phyloP scores from a whole-genome alignment of 1,140 invertebrate species.

The Nebria ingens region DNA sequence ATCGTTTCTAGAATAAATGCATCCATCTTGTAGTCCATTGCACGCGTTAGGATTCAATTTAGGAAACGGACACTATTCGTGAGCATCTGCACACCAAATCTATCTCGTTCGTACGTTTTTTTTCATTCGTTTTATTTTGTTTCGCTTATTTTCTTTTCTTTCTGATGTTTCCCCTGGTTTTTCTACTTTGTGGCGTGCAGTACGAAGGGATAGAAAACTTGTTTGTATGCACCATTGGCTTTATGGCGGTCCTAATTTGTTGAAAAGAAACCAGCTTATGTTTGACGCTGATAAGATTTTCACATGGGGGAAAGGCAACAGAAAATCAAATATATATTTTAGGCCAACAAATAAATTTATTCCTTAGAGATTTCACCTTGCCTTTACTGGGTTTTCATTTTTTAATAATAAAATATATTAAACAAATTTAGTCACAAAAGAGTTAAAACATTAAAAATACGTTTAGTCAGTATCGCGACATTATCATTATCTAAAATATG shows the following conservation, averaged over 20 bases:
- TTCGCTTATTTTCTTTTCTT: background rate
- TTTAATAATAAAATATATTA: too few species aligned
- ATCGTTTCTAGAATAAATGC: background rate
- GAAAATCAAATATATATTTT: too few species aligned
- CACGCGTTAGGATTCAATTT: background rate
- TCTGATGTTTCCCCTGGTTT: background rate
- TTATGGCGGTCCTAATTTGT: background rate
- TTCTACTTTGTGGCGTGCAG: background rate
- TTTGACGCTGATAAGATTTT: background rate
- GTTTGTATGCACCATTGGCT: background rate
- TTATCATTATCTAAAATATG: too few species aligned
- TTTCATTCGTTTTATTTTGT: background rate
- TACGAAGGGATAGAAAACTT: background rate
- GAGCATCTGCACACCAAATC: background rate
- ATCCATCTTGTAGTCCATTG: background rate
- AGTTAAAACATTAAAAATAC: too few species aligned
- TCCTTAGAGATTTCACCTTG: too few species aligned
- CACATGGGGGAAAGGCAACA: too few species aligned
- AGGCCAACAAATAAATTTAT: too few species aligned
- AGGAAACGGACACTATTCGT: background rate
- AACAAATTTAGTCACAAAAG: too few species aligned
- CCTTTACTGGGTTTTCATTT: too few species aligned
- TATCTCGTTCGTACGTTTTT: background rate
- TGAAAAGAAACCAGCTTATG: background rate
- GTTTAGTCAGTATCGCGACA: too few species aligned